Base-by-base conservation (phyloP, 2,113 vertebrate species). In the Epinephelus moara region DNA sequence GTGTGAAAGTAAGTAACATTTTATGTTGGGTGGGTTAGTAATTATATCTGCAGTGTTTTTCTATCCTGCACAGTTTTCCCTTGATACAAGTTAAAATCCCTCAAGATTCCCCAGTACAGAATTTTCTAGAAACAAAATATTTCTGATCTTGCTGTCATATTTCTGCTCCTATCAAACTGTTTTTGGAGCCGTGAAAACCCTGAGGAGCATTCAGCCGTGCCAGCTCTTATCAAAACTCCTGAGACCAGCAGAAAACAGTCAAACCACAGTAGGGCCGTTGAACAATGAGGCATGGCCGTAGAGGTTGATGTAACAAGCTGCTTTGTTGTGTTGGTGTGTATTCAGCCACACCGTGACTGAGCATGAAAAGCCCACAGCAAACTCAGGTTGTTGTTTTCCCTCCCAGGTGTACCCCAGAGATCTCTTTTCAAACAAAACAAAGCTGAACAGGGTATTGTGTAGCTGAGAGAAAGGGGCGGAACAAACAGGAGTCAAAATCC, bases 321-420 rank as follows among this genome's bases (percentile, higher is more conserved):
- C 25, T 70, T 62, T 33, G 27, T 49, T n/a, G 68, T 42, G 77
- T 50, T 75, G 61, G 66, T 81, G 81, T 69, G 52, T 5, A 25
- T 76, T 84, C 47, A 68, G 12, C 21, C 5, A 53, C 85, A 59
- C 63, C 23, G 53, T 75, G 76, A 80, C 72, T 66, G 47, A 81
- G 75, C 53, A 80, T 47, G 59, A 70, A 81, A 80, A 76, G 57
- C 30, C 60, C 47, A 64, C 37, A 75, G 77, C 77, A 53, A 71
- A 88, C 57, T 11, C 75, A 52, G 30, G 21, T 63, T 72, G 52
- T 67, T 78, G 25, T 70, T 78, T 75, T 60, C 40, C 40, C 70
- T 56, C 56, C 12, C 73, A 55, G 69, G 42, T 59, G 37, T 47
- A 8, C 81, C 17, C 47, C 15, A n/a, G 37, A 82, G 69, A 80